Evolutionary conservation across 2,888 invertebrate species (phyloP), one percentile per base, ranked within the genome.

Genomic region (Aporophyla lueneburgensis): DNA sequence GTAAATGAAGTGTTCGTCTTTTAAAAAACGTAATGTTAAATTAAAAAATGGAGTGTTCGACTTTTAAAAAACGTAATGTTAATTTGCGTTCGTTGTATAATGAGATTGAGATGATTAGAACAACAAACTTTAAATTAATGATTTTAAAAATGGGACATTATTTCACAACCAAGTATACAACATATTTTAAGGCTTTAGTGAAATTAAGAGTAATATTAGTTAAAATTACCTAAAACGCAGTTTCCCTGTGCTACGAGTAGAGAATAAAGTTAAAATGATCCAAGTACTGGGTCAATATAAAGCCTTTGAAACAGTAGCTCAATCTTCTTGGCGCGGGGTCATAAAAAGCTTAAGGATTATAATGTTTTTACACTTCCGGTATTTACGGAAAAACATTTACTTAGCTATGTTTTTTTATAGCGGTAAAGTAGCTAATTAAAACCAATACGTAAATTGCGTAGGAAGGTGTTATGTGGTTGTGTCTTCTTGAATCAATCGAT

Each of bases 321-420:
- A n/a, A 33, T 33, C 16, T 33, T 33, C 33, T 49, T 49, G 14
- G 4, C 19, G 14, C 1, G 5, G 1, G 3, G n/a, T 14, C 14
- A 56, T 61, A 27, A 49, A 78, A 40, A n/a, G 6, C 19, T 24
- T 14, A 19, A 76, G 54, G 49, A 49, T 76, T 53, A 10, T 24
- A 67, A 70, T 27, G 27, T 61, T 62, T n/a, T 6, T 14, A 63
- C 14, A 19, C 24, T 58, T 46, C 33, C 80, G n/a, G 51, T 77
- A 51, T 63, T 63, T 33, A 43, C 43, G 43, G 62, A 46, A 58
- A 19, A 63, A 53, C 3, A 43, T n/a, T 6, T 43, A 43, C 1
- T 9, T 10, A n/a, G 7, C 16, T 54, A 9, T 66, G 1, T 53
- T 54, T 46, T 53, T 40, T 43, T 43, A 0, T 7, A 10, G 10